A percentile compares a stretch with the other conserved stretches of the same genome.
phyloP scores from a whole-genome alignment of 2,797 vertebrate genomes.

The Lacerta agilis region DNA sequence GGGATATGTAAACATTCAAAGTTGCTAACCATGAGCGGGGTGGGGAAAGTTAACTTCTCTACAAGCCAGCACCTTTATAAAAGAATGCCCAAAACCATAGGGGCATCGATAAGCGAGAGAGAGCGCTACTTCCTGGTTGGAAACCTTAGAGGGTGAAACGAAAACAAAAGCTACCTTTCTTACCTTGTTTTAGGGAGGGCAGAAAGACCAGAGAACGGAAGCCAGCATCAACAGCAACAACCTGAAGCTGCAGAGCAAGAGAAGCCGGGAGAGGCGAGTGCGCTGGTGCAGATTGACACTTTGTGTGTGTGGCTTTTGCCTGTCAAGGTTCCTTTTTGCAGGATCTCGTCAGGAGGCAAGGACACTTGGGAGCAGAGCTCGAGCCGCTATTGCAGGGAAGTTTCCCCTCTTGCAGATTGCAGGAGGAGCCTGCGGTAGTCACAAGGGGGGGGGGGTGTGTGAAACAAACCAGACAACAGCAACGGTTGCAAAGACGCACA shows the following conservation, averaged over 20 bases:
- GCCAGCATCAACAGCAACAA: neutral
- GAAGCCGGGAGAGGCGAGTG: neutral
- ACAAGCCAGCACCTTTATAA: neutral
- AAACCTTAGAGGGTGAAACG: neutral
- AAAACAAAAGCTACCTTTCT: neutral
- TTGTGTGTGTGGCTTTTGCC: neutral
- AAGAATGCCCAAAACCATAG: neutral
- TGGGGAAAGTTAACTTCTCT: neutral
- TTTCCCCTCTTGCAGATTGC: constrained; percentile 24
- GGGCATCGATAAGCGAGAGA: neutral
- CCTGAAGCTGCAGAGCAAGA: constrained; percentile 14
- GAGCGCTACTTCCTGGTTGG: neutral
- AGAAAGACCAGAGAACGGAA: neutral
- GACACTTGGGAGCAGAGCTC: constrained; percentile 6
- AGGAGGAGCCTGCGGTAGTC: constrained; percentile 15
- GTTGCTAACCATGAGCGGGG: neutral
- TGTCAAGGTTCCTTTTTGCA: neutral
- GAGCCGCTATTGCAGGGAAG: constrained; percentile 34
- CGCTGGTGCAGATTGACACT: neutral
- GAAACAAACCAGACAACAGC: neutral
- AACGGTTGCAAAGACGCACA: neutral
- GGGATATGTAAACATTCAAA: neutral
- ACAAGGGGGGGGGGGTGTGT: neutral
- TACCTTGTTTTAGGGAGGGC: constrained; percentile 30
- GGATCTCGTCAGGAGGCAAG: constrained; percentile 11